These are phyloP conservation scores for Pelvicachromis taeniatus DNA, from an alignment of 2,113 vertebrate genomes.

Conservation along the genomic window DNA sequence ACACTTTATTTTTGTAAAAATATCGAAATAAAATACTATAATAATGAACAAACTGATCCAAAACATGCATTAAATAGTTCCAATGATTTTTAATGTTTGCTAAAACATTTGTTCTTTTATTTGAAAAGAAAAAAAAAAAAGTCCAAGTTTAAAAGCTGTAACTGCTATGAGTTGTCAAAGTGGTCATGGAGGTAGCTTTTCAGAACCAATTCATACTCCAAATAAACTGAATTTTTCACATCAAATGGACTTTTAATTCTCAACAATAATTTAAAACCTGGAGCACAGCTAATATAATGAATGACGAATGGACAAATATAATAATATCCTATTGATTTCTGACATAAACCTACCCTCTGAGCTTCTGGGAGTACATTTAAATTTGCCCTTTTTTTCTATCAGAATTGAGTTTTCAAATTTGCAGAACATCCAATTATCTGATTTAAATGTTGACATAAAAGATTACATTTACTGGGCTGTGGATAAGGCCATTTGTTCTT, in stretches of 20 bases:
- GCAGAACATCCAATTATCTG: background rate
- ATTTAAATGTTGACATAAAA: background rate
- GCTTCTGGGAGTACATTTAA: background rate
- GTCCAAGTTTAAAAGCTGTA: background rate
- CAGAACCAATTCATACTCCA: background rate
- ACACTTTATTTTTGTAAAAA: background rate
- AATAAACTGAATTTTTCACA: background rate
- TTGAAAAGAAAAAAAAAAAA: background rate
- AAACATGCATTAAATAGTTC: background rate
- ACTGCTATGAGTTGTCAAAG: background rate
- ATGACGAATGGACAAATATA: background rate
- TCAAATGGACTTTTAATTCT: background rate
- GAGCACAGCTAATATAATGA: background rate
- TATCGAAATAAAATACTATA: background rate
- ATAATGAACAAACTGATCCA: background rate
- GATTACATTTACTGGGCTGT: fast-evolving
- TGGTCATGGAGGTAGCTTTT: background rate
- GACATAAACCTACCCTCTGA: background rate
- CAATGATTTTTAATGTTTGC: background rate
- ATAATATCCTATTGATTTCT: background rate
- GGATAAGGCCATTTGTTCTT: background rate
- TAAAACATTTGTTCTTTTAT: background rate
- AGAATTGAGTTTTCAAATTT: background rate
- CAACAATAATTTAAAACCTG: background rate
- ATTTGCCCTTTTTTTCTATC: background rate